Percentiles rank a stretch among this genome's conserved stretches.
Evolutionary conservation across 1,140 invertebrate species (phyloP).

Genomic region (Orussus abietinus): DNA sequence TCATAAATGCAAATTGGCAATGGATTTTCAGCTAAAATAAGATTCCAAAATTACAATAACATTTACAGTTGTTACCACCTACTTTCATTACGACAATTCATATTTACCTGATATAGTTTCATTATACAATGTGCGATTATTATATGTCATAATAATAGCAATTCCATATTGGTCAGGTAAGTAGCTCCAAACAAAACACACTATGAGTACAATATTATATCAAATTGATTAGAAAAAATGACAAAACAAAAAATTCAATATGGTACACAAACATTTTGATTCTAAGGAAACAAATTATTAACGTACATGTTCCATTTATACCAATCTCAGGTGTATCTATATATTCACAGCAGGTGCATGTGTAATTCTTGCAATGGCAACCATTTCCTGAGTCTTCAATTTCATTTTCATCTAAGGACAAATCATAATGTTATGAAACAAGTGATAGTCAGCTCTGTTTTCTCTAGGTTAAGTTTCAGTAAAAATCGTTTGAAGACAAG

Average conservation of each 20-base stretch:
- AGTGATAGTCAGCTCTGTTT: too few species aligned
- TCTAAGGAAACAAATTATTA: too few species aligned
- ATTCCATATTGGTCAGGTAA: slow-evolving; percentile 36
- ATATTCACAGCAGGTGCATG: too few species aligned
- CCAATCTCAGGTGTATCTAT: too few species aligned
- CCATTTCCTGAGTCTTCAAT: too few species aligned
- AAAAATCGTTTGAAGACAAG: too few species aligned
- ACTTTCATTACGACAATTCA: slow-evolving; percentile 13
- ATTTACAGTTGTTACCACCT: slow-evolving; percentile 5
- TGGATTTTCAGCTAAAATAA: slow-evolving; percentile 34
- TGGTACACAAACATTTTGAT: slow-evolving; percentile 9
- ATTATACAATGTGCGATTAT: slow-evolving; percentile 30
- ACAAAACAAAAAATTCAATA: slow-evolving; percentile 4
- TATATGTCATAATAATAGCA: slow-evolving; percentile 35
- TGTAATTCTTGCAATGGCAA: too few species aligned
- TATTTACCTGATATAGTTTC: slow-evolving; percentile 39
- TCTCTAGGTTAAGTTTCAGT: too few species aligned
- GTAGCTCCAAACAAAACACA: slow-evolving; percentile 35
- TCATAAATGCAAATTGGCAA: slow-evolving; percentile 34
- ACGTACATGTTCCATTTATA: too few species aligned
- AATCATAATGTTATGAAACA: too few species aligned
- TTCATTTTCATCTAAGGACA: too few species aligned
- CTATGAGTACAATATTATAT: slow-evolving; percentile 22
- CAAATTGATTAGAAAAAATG: slow-evolving; percentile 1
- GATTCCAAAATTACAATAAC: slow-evolving; percentile 12